Evolutionary conservation across 2,113 vertebrate genomes (phyloP).

Genomic region (rabbit (Oryctolagus cuniculus)): DNA sequence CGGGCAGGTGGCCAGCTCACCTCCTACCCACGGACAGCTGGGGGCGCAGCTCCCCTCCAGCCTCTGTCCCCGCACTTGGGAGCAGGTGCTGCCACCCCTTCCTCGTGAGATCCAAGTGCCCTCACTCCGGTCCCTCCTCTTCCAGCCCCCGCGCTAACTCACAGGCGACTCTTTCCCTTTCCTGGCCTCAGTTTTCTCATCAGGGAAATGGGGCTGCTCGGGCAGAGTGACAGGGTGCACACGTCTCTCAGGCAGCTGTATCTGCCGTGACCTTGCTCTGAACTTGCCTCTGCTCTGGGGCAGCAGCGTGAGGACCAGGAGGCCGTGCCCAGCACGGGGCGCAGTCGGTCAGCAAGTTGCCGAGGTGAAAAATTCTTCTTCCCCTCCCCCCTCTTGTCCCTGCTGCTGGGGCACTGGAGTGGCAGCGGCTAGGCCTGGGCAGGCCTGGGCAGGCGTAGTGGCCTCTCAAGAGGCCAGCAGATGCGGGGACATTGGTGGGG

Average conservation of each 20-base stretch:
- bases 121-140: not conserved
- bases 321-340: not conserved
- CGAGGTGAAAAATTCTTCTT: not conserved
- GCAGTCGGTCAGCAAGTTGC: not conserved
- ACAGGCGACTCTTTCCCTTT: not conserved
- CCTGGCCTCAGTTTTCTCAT: not conserved
- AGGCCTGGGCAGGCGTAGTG: constrained; percentile 25
- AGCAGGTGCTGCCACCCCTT: not conserved
- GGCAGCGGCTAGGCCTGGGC: not conserved
- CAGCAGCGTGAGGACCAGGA: not conserved
- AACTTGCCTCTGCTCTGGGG: not conserved
- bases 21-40: not conserved
- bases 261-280: not conserved
- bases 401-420: not conserved
- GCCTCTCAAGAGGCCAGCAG: not conserved
- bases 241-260: not conserved
- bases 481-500: not conserved
- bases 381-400: not conserved
- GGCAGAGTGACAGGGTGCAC: not conserved
- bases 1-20: not conserved
- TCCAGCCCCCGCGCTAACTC: not conserved
- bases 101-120: too few species aligned
- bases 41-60: not conserved
- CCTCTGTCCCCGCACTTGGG: not conserved
- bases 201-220: not conserved